phyloP scores from a whole-genome alignment of 2,888 invertebrate species.

The Eurytoma californica region DNA sequence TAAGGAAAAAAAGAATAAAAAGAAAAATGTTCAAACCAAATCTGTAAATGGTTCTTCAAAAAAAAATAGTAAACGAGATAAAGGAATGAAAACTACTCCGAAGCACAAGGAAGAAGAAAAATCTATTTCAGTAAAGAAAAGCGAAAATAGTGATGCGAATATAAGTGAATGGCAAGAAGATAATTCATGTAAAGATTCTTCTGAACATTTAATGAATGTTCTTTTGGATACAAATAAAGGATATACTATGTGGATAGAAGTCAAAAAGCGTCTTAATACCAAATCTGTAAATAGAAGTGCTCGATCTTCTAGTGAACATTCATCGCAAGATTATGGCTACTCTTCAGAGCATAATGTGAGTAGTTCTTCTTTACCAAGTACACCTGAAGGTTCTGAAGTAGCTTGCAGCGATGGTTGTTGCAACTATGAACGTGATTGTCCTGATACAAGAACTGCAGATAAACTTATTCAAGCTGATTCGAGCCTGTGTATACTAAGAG shows the following conservation, averaged over 20 bases:
- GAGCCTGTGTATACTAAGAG: conserved; percentile 67
- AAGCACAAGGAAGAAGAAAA: conserved; percentile 59
- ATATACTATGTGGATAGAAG: conserved; percentile 70
- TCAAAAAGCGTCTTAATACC: conserved; percentile 74
- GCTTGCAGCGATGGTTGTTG: conserved; percentile 93
- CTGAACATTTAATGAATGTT: conserved; percentile 68
- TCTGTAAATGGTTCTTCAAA: conserved; percentile 62
- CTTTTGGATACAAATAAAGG: conserved; percentile 68
- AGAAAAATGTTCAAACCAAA: conserved; percentile 56
- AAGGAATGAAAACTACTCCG: conserved; percentile 40
- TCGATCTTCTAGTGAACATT: conserved; percentile 81
- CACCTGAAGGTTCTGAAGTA: conserved; percentile 92
- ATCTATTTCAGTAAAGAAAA: conserved; percentile 58
- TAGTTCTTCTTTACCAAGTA: conserved; percentile 87
- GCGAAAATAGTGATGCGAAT: conserved; percentile 41
- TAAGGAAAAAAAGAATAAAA: conserved; percentile 57
- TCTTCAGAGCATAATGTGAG: conserved; percentile 89
- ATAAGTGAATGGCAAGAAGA: conserved; percentile 48
- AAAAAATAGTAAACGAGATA: conserved; percentile 57
- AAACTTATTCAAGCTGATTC: conserved; percentile 68
- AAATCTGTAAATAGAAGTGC: conserved; percentile 77
- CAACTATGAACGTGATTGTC: conserved; percentile 80
- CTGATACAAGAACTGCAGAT: conserved; percentile 67
- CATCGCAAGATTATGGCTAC: conserved; percentile 90
- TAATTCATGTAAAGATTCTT: conserved; percentile 61